phyloP scores from a whole-genome alignment of 2,113 vertebrate genomes.

The Pachyramphus minor region DNA sequence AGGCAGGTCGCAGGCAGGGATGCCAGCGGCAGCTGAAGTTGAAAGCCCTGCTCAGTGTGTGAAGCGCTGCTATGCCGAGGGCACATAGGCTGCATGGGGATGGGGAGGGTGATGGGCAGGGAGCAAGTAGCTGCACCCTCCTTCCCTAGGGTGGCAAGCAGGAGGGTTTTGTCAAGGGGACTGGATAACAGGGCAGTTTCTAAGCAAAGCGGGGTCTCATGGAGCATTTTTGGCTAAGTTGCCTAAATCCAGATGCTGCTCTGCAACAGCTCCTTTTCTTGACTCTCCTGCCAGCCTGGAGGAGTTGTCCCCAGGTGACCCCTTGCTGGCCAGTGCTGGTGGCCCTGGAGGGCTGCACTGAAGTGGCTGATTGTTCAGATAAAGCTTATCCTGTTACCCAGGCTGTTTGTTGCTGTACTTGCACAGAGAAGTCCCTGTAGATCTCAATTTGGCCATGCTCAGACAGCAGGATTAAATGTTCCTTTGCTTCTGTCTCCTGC shows the following conservation, averaged over 20 bases:
- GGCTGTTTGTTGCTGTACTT: conserved; percentile 12
- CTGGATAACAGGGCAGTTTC: background rate
- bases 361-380: conserved; percentile 54
- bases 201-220: background rate
- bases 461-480: conserved; percentile 59
- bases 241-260: background rate
- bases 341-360: background rate
- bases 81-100: rapidly evolving
- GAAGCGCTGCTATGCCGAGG: background rate
- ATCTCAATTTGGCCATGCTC: conserved; percentile 23
- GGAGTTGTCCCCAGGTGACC: conserved; percentile 9
- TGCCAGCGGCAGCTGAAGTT: rapidly evolving
- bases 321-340: background rate
- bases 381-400: conserved; percentile 48
- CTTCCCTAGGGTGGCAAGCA: rapidly evolving
- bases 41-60: rapidly evolving
- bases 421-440: conserved; percentile 48
- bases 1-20: background rate
- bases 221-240: background rate
- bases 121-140: background rate
- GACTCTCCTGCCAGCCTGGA: background rate
- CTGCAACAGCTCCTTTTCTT: background rate
- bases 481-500: conserved; percentile 27
- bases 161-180: background rate
- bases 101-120: background rate